Evolutionary conservation across 1,140 invertebrate species (phyloP).

Genomic region (Caenorhabditis briggsae): DNA sequence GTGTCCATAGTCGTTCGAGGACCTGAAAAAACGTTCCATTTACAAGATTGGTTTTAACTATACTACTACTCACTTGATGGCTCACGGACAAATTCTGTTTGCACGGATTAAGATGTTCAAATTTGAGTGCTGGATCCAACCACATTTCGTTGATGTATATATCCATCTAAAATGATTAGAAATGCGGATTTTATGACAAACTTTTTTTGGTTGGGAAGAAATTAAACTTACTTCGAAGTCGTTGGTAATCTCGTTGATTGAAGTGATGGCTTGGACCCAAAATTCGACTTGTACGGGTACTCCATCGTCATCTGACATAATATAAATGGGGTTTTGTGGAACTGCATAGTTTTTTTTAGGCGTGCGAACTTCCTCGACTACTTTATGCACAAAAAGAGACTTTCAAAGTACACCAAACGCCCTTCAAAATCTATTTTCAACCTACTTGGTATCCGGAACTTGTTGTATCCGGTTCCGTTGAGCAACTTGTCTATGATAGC

Average conservation of each 20-base stretch:
- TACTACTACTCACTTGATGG: slow-evolving; percentile 59
- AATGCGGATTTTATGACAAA: not conserved
- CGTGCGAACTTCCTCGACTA: not conserved
- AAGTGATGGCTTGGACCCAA: slow-evolving; percentile 77
- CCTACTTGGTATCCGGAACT: slow-evolving; percentile 74
- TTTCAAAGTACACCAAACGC: too few species aligned
- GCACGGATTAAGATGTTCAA: slow-evolving; percentile 75
- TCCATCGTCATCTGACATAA: slow-evolving; percentile 73
- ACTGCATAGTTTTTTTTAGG: not conserved
- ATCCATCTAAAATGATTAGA: slow-evolving; percentile 73
- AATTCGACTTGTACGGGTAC: slow-evolving; percentile 76
- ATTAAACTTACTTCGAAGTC: slow-evolving; percentile 73
- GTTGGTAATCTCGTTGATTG: slow-evolving; percentile 78
- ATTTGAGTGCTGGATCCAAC: slow-evolving; percentile 73
- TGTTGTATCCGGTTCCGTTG: slow-evolving; percentile 77
- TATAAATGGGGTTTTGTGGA: not conserved
- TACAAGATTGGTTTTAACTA: not conserved
- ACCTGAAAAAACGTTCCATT: slow-evolving; percentile 65
- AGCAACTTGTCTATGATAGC: slow-evolving; percentile 75
- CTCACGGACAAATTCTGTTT: slow-evolving; percentile 76
- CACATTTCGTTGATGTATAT: slow-evolving; percentile 78
- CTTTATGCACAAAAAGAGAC: not conserved
- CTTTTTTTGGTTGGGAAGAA: not conserved
- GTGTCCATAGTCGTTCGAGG: slow-evolving; percentile 77
- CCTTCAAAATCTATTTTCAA: not conserved